Conservation (phyloP, 2,888 invertebrate genomes). For the Polydrusus pterygomalis region DNA sequence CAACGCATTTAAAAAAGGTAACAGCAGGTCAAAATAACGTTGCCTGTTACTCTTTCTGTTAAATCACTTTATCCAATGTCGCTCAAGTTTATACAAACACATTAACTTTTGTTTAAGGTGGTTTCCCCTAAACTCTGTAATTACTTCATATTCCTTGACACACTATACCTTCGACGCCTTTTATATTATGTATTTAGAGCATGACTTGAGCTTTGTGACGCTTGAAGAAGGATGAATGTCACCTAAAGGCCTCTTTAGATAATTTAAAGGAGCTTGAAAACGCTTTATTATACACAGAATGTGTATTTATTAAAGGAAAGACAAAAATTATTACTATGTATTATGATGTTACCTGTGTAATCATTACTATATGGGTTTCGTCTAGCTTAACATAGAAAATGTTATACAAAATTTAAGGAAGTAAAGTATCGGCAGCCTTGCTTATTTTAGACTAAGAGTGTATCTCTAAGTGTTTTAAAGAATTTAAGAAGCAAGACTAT, state of each 20-base stretch:
- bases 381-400: too few relatives aligned
- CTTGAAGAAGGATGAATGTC: not conserved
- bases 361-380: too few relatives aligned
- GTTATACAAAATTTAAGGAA: too few relatives aligned
- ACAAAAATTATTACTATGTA: too few relatives aligned
- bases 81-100: not conserved
- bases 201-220: not conserved
- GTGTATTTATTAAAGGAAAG: not conserved
- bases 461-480: too few relatives aligned
- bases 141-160: slow-evolving; percentile 5
- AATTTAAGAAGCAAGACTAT: too few relatives aligned
- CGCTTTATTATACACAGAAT: not conserved
- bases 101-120: not conserved
- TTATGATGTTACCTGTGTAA: too few relatives aligned
- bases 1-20: too few relatives aligned
- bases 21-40: not conserved
- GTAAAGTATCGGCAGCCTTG: too few relatives aligned
- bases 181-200: slow-evolving; percentile 12
- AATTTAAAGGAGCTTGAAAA: not conserved
- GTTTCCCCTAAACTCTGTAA: slow-evolving; percentile 2
- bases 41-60: not conserved
- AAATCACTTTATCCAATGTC: not conserved
- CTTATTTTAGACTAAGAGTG: too few relatives aligned
- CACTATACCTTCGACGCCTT: not conserved
- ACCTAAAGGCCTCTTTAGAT: not conserved